Conservation (phyloP, 1,140 invertebrate species). For the Leptinotarsa texana region DNA sequence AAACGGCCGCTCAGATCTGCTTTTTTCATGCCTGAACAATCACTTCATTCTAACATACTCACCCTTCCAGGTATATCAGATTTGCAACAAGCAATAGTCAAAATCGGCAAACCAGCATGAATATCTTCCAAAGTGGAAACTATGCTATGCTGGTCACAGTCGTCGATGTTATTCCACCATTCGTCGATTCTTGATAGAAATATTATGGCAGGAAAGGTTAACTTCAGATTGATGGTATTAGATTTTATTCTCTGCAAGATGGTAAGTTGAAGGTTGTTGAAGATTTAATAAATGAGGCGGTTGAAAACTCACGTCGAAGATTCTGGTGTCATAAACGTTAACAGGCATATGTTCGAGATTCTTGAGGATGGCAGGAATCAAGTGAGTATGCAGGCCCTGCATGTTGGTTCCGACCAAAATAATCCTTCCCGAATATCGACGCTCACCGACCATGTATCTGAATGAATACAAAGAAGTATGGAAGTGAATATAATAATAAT, state of each 20-base stretch:
- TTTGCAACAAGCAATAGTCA: slow-evolving; percentile 57
- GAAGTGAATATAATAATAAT: slow-evolving; percentile 11
- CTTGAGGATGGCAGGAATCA: slow-evolving; percentile 80
- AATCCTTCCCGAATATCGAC: slow-evolving; percentile 63
- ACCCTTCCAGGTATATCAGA: slow-evolving; percentile 51
- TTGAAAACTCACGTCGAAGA: slow-evolving; percentile 36
- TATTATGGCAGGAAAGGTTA: slow-evolving; percentile 58
- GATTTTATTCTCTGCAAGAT: slow-evolving; percentile 11
- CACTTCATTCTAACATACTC: too few relatives aligned
- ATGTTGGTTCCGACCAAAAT: slow-evolving; percentile 63
- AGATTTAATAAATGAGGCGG: not conserved
- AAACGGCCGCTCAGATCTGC: too few relatives aligned
- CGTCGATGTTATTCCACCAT: slow-evolving; percentile 60
- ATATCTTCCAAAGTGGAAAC: slow-evolving; percentile 56
- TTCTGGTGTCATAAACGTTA: slow-evolving; percentile 68
- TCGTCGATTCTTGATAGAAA: slow-evolving; percentile 59
- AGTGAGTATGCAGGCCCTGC: slow-evolving; percentile 59
- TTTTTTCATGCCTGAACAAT: too few relatives aligned
- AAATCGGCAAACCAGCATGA: slow-evolving; percentile 58
- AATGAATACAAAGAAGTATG: slow-evolving; percentile 18
- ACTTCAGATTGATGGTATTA: slow-evolving; percentile 46
- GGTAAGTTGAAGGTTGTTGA: not conserved
- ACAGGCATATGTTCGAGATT: slow-evolving; percentile 79
- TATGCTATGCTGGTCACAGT: slow-evolving; percentile 57
- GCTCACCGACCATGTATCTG: slow-evolving; percentile 53